Evolutionary conservation across 2,888 invertebrate species (phyloP).

Genomic region (Heliconius cydno): DNA sequence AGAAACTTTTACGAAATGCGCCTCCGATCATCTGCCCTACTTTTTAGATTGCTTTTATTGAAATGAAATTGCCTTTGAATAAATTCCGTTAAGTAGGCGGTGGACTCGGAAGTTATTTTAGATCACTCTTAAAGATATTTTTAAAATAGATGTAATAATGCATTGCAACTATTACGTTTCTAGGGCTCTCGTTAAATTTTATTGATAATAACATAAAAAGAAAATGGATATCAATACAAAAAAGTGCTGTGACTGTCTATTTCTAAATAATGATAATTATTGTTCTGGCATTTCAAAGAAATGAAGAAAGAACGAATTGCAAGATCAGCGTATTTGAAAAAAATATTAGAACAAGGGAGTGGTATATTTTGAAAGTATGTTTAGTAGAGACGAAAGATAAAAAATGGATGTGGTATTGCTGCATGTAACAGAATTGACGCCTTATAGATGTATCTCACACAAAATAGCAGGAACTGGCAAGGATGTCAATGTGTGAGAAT

Average conservation of each 20-base stretch:
- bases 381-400: neutral
- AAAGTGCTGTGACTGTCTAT: too few species aligned
- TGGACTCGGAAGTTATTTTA: constrained; percentile 43
- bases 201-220: constrained; percentile 19
- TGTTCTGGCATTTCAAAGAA: too few species aligned
- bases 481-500: too few species aligned
- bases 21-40: constrained; percentile 62
- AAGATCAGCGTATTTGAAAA: neutral
- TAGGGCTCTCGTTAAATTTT: constrained; percentile 34
- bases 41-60: constrained; percentile 70
- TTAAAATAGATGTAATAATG: constrained; percentile 42
- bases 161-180: constrained; percentile 34
- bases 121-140: constrained; percentile 41
- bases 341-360: too few species aligned
- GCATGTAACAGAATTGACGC: neutral
- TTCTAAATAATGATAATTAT: too few species aligned
- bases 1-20: constrained; percentile 51
- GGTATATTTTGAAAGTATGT: neutral
- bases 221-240: too few species aligned
- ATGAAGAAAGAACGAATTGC: neutral
- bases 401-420: neutral
- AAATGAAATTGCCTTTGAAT: constrained; percentile 65
- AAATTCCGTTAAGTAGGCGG: constrained; percentile 51
- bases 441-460: too few species aligned
- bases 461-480: too few species aligned